Evolutionary conservation across 2,113 vertebrate species (phyloP).

Genomic region (Sylvietta virens): DNA sequence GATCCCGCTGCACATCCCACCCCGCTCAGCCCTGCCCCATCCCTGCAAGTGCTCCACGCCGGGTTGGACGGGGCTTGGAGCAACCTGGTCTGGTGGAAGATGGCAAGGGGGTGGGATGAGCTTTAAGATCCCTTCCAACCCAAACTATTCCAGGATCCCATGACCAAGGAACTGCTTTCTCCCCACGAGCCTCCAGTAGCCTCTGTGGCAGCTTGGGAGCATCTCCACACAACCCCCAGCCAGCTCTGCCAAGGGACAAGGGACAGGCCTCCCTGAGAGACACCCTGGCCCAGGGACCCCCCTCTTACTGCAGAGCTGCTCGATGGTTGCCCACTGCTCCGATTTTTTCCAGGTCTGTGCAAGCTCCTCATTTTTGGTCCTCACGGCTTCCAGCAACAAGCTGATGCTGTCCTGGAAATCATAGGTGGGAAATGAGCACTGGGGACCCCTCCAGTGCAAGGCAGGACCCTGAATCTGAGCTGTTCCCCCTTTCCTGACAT

Average conservation of each 20-base stretch:
- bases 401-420: slow-evolving; percentile 91
- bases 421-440: not conserved
- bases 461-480: not conserved
- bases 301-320: slow-evolving; percentile 94
- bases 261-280: not conserved
- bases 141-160: not conserved
- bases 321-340: slow-evolving; percentile 97
- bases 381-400: slow-evolving; percentile 91
- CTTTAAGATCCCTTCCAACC: not conserved
- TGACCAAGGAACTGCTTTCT: not conserved
- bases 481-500: fast-evolving
- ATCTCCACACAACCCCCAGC: not conserved
- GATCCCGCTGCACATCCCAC: not conserved
- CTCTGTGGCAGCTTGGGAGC: not conserved
- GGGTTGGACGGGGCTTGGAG: not conserved
- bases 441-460: fast-evolving
- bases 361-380: slow-evolving; percentile 90
- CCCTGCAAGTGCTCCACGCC: not conserved
- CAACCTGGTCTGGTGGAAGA: not conserved
- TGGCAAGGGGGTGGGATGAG: not conserved
- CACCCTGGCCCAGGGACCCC: not conserved
- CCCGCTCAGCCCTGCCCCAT: not conserved
- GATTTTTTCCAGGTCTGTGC: slow-evolving; percentile 98
- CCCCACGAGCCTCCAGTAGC: fast-evolving
- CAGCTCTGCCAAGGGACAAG: not conserved